Evolutionary conservation across 2,888 invertebrate genomes (phyloP), one percentile per base, ranked within the genome.

Genomic region (Acrobasis consociella): DNA sequence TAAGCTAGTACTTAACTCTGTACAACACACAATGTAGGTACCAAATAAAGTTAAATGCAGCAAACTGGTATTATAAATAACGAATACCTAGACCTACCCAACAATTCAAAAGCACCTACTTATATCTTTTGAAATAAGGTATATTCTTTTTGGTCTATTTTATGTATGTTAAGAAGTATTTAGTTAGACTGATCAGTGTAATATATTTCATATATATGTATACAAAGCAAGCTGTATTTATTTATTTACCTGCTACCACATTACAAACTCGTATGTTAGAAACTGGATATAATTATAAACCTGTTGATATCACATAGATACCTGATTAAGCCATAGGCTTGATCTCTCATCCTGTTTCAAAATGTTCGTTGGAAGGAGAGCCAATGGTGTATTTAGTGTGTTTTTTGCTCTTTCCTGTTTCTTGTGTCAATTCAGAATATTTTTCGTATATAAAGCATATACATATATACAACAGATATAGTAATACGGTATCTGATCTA

Each of bases 201-300:
- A 72, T 75, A 77, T 73, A 75, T 73, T 72, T 59, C 58, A 71
- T 60, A 76, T 74, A 74, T 72, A 78, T 79, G 69, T 77, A 75
- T 78, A 78, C 75, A 80, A 68, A 72, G 74, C 75, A 79, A 66
- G 67, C 63, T 64, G 73, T 75, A 70, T 78, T 70, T 67, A 74
- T 75, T 59, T 64, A 74, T 72, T 52, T 51, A 22, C 52, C 11
- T 17, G 9, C 61, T 17, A 13, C 38, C 22, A 1, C 10, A 38
- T 22, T 22, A 22, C 22, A 22, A n/a, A n/a, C n/a, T n/a, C n/a
- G n/a, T 22, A 22, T 22, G 22, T 22, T 49, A 42, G 8, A 13
- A 42, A 42, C 42, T 42, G 42, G 31, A 7, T 31, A 31, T 31
- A 7, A 31, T 31, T 31, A 31, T 22, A 31, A 5, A 31, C 31